Evolutionary conservation across 2,888 invertebrate species (phyloP).

Genomic region (Catocala fraxini): DNA sequence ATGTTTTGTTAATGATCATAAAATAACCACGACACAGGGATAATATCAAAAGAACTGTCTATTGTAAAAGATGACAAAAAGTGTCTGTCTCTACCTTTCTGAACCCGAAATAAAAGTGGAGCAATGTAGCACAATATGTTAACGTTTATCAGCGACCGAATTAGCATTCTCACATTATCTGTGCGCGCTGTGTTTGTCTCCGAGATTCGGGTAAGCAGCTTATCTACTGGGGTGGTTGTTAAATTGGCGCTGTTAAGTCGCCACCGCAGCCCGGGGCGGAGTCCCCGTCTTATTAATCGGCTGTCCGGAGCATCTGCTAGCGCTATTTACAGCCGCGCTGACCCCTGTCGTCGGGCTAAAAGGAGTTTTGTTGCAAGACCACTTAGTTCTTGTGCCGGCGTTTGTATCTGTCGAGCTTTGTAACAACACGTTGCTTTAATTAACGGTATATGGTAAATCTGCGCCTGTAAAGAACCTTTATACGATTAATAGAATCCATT

Average conservation of each 20-base stretch:
- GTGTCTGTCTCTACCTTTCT: neutral
- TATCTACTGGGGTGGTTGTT: constrained; percentile 71
- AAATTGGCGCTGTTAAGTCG: constrained; percentile 73
- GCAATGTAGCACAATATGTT: constrained; percentile 14
- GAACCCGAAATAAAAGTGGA: constrained; percentile 4
- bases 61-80: too few relatives aligned
- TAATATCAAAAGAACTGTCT: too few relatives aligned
- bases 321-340: constrained; percentile 72
- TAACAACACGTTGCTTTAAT: constrained; percentile 49
- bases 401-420: constrained; percentile 60
- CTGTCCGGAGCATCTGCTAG: constrained; percentile 85
- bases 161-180: constrained; percentile 62
- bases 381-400: constrained; percentile 65
- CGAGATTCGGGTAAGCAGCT: constrained; percentile 73
- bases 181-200: constrained; percentile 63
- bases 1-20: too few relatives aligned
- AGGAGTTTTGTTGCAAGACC: constrained; percentile 66
- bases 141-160: constrained; percentile 51
- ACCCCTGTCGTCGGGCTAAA: constrained; percentile 72
- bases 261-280: constrained; percentile 71
- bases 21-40: too few relatives aligned
- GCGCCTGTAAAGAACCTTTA: constrained; percentile 10
- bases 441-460: constrained; percentile 43
- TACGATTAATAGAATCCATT: constrained; percentile 24
- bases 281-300: constrained; percentile 83